Evolutionary conservation across 2,797 vertebrate genomes (phyloP).

Genomic region (Ctenosaura bakeri): DNA sequence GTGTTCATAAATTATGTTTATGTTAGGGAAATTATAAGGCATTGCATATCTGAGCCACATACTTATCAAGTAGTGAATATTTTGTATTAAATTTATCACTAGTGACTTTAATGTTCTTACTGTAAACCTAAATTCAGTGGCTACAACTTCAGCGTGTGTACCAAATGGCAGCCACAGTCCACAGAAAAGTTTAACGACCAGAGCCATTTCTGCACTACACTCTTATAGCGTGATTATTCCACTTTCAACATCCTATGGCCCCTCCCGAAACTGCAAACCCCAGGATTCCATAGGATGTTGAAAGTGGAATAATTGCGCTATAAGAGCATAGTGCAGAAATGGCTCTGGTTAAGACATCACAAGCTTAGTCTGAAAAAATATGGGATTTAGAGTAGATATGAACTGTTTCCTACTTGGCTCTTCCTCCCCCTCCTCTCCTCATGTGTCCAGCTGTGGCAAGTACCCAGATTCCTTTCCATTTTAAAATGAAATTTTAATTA

Average conservation of each 20-base stretch:
- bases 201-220: too few relatives aligned
- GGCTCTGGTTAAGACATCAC: too few relatives aligned
- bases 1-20: background rate
- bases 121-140: background rate
- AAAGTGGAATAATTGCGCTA: too few relatives aligned
- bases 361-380: background rate
- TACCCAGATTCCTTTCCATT: background rate
- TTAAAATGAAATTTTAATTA: background rate
- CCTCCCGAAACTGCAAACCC: too few relatives aligned
- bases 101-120: background rate
- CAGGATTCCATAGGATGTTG: too few relatives aligned
- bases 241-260: too few relatives aligned
- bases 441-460: background rate
- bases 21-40: background rate
- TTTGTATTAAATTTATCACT: constrained; percentile 4
- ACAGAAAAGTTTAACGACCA: background rate
- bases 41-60: background rate
- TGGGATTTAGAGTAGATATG: background rate
- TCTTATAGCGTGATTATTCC: too few relatives aligned
- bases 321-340: too few relatives aligned
- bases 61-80: background rate
- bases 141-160: background rate
- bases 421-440: background rate
- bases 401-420: background rate
- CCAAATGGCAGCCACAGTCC: background rate